Evolutionary conservation across 2,888 invertebrate genomes (phyloP).

Genomic region (Agonopterix subpropinquella): DNA sequence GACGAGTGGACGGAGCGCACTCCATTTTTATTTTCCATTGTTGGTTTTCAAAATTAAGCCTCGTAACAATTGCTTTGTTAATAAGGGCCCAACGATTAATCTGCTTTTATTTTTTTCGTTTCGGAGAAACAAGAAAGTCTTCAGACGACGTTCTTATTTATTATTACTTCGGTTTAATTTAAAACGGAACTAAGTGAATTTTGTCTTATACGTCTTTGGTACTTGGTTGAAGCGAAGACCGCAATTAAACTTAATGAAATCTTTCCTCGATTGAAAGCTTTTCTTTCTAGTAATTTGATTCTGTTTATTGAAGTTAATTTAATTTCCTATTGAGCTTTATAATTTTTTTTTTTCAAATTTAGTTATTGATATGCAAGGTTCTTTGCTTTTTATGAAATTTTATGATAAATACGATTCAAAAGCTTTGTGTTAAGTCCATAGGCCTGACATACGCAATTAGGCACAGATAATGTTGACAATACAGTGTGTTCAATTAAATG

Average conservation of each 20-base stretch:
- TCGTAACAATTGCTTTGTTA: conserved; percentile 68
- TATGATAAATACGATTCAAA: too few relatives aligned
- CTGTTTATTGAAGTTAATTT: not conserved
- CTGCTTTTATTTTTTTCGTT: conserved; percentile 43
- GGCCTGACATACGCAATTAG: too few relatives aligned
- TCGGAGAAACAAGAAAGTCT: conserved; percentile 35
- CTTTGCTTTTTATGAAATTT: too few relatives aligned
- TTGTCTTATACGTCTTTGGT: not conserved
- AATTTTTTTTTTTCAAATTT: too few relatives aligned
- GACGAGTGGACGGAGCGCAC: conserved; percentile 52
- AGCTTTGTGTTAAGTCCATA: too few relatives aligned
- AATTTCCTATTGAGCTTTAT: not conserved
- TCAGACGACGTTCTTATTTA: conserved; percentile 27
- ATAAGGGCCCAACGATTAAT: conserved; percentile 60
- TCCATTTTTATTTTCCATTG: conserved; percentile 70
- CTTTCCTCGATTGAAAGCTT: conserved; percentile 2
- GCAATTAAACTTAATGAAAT: conserved; percentile 9
- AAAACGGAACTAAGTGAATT: conserved; percentile 1
- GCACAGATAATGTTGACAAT: too few relatives aligned
- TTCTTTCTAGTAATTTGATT: not conserved
- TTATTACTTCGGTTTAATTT: conserved; percentile 25
- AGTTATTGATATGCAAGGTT: too few relatives aligned
- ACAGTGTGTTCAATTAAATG: too few relatives aligned
- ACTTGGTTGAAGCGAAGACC: conserved; percentile 1
- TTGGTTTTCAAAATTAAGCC: conserved; percentile 70